These are phyloP conservation scores for Saturnia japonica DNA, from an alignment of 2,888 invertebrate species.

Conservation along the genomic window DNA sequence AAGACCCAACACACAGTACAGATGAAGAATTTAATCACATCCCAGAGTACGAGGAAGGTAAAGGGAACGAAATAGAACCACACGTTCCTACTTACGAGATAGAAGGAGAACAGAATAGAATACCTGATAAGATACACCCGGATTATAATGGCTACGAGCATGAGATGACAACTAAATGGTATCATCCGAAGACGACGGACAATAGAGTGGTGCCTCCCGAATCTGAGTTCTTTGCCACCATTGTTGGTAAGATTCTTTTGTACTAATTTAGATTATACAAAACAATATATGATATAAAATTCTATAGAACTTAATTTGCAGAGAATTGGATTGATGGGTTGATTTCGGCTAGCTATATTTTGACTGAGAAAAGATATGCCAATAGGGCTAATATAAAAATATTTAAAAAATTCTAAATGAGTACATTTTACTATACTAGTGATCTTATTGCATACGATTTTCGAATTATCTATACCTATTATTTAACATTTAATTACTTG, in stretches of 20 bases:
- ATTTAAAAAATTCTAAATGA: no score
- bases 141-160: constrained; percentile 72
- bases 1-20: constrained; percentile 70
- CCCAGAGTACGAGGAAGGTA: constrained; percentile 65
- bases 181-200: constrained; percentile 73
- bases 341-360: no score
- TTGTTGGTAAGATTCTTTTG: constrained; percentile 63
- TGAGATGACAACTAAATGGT: constrained; percentile 75
- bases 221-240: constrained; percentile 75
- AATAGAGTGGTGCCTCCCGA: constrained; percentile 74
- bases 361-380: no score
- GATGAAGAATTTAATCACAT: constrained; percentile 74
- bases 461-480: no score
- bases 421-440: no score
- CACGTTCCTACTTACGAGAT: constrained; percentile 64
- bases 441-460: no score
- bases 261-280: no score
- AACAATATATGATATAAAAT: no score
- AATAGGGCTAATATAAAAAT: no score
- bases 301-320: no score
- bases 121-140: constrained; percentile 58
- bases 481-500: no score
- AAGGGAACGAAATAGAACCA: constrained; percentile 61
- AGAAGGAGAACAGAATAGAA: constrained; percentile 52
- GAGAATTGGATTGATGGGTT: no score